Base-by-base conservation (phyloP, 2,113 vertebrate genomes). In the Shinisaurus crocodilurus region DNA sequence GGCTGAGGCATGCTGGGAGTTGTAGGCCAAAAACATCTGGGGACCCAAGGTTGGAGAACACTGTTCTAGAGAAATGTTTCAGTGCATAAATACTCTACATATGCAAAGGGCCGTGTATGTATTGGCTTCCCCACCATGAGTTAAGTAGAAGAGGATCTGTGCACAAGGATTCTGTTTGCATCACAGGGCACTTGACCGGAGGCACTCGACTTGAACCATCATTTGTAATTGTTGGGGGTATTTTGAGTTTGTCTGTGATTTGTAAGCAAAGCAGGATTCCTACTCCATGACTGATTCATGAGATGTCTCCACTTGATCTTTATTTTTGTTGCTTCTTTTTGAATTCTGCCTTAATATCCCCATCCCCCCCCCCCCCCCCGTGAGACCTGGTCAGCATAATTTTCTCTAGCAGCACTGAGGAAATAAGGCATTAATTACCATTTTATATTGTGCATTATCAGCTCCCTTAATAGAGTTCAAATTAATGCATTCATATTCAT, bases 351-450 rank as follows among this genome's bases (percentile, higher is more conserved):
- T 89, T 91, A 0, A 0, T 63, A 65, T 57, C 74, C n/a, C 37
- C 65, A 89, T 93, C 81, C 90, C 29, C 89, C 69, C 54, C 74
- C n/a, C 37, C 65, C 89, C 93, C 81, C 90, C 29, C 89, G 65
- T 12, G 23, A 92, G 89, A 76, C 7, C 45, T 85, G 80, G 1
- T 90, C 70, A 60, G 90, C 91, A 79, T 37, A 85, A 16, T 91
- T 93, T 92, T 80, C 70, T 40, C 0, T 43, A 76, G 87, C 91
- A 82, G 87, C 92, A 83, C 65, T 57, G 1, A 65, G 84, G 89
- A 92, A 94, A 90, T 6, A 18, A 43, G 93, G 3, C 79, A 37
- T 93, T 94, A 93, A 94, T 95, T 93, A 80, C 43, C 63, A 63
- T 69, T 90, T 95, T 0, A 12, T 94, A 90, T 92, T 45, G 27